Percentiles rank a stretch among this genome's conserved stretches.
Evolutionary conservation across 2,113 vertebrate species (phyloP).

Genomic region (Himantopus leucocephalus): DNA sequence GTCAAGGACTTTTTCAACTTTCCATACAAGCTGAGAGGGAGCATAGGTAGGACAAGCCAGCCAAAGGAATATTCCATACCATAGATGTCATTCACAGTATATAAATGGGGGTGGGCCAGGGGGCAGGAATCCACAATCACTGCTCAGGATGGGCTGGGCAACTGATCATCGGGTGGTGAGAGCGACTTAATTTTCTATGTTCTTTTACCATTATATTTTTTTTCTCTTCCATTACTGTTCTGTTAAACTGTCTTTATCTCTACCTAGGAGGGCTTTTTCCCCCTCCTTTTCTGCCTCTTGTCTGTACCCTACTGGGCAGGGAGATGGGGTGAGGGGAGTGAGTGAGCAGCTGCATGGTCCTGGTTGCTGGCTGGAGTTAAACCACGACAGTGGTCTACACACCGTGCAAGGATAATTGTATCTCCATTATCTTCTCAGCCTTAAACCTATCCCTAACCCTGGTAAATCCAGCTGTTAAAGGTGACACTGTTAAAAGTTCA

Average conservation of each 20-base stretch:
- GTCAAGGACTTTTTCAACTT: not conserved
- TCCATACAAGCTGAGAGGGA: not conserved
- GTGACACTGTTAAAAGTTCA: not conserved
- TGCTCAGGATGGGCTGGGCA: not conserved
- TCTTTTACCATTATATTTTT: not conserved
- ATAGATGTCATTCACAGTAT: too few species aligned
- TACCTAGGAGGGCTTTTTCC: not conserved
- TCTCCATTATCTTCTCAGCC: not conserved
- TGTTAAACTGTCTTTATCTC: not conserved
- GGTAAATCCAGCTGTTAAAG: not conserved
- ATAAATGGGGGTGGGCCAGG: not conserved
- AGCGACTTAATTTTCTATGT: not conserved
- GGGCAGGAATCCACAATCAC: not conserved
- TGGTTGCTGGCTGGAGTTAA: not conserved
- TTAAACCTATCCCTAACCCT: not conserved
- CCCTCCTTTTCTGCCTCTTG: not conserved
- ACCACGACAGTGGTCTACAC: not conserved
- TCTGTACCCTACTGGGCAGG: not conserved
- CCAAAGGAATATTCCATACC: not conserved
- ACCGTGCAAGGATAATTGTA: not conserved
- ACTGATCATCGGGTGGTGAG: not conserved
- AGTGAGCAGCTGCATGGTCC: not conserved
- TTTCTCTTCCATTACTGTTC: not conserved
- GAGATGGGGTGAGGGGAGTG: not conserved
- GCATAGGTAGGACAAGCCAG: not conserved